Evolutionary conservation across 2,888 invertebrate genomes (phyloP).

Genomic region (Tipula unca): DNA sequence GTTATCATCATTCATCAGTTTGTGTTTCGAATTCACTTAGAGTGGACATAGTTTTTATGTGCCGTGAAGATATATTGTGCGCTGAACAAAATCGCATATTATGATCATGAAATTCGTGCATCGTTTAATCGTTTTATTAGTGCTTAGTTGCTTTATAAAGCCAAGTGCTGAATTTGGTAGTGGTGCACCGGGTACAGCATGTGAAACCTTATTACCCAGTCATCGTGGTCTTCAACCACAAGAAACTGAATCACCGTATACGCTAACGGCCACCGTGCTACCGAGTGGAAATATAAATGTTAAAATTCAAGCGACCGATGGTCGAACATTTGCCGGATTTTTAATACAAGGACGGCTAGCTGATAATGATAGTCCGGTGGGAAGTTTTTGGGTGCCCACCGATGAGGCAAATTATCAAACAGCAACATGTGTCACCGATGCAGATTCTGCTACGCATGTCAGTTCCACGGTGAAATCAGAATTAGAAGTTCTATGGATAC

Average conservation of each 20-base stretch:
- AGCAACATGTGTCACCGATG: constrained; percentile 52
- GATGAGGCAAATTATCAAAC: constrained; percentile 45
- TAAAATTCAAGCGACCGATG: constrained; percentile 42
- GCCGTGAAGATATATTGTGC: too few relatives aligned
- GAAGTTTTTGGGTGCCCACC: constrained; percentile 41
- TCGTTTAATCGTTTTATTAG: background rate
- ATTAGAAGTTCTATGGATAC: constrained; percentile 66
- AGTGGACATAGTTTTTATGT: background rate
- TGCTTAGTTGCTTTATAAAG: constrained; percentile 27
- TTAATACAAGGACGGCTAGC: constrained; percentile 45
- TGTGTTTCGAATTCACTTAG: background rate
- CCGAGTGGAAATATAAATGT: constrained; percentile 44
- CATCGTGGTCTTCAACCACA: constrained; percentile 53
- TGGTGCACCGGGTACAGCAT: constrained; percentile 42
- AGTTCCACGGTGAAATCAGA: constrained; percentile 51
- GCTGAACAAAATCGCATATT: background rate
- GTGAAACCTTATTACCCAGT: constrained; percentile 50
- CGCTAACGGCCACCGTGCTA: constrained; percentile 41
- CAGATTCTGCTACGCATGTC: constrained; percentile 66
- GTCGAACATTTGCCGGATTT: constrained; percentile 45
- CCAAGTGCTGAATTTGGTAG: constrained; percentile 34
- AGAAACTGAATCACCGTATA: constrained; percentile 49
- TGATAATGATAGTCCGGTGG: constrained; percentile 39
- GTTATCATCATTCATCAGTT: background rate
- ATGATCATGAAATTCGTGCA: background rate